Evolutionary conservation across 2,113 vertebrate genomes (phyloP).

Genomic region (Muntiacus muntjak): DNA sequence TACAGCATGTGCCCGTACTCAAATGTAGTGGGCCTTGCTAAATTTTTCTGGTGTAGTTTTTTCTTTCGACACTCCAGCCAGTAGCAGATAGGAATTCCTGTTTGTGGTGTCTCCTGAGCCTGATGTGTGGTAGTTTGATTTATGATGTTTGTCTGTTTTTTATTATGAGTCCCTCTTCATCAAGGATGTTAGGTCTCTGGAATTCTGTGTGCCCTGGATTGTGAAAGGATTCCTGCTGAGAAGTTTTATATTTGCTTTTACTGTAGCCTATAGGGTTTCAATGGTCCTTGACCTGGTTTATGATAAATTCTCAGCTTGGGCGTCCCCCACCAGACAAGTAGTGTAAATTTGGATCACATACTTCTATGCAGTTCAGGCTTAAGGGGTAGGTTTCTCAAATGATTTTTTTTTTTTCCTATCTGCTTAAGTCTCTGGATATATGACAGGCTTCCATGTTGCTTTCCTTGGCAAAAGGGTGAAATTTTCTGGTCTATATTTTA

Average conservation of each 20-base stretch:
- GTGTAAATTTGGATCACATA: conserved; percentile 54
- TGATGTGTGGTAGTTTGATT: conserved; percentile 49
- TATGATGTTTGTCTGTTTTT: conserved; percentile 41
- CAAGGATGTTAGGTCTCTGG: not conserved
- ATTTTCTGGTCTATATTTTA: not conserved
- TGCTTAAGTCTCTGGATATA: not conserved
- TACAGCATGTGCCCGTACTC: not conserved
- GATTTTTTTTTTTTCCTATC: not conserved
- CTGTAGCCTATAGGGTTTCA: conserved; percentile 34
- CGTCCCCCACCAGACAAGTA: conserved; percentile 25
- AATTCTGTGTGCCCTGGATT: not conserved
- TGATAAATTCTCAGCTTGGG: conserved; percentile 57
- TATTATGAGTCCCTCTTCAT: conserved; percentile 37
- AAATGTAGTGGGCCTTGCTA: not conserved
- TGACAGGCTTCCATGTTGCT: not conserved
- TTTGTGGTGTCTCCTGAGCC: not conserved
- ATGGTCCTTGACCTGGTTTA: conserved; percentile 46
- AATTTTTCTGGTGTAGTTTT: not conserved
- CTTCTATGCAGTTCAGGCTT: not conserved
- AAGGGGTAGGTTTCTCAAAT: conserved; percentile 17
- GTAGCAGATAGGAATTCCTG: not conserved
- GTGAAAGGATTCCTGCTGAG: conserved; percentile 23
- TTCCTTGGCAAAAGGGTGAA: not conserved
- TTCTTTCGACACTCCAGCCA: not conserved
- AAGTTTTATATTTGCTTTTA: conserved; percentile 47